These are phyloP conservation scores for Porphyrio hochstetteri DNA, from an alignment of 2,113 vertebrate genomes.

Conservation along the genomic window DNA sequence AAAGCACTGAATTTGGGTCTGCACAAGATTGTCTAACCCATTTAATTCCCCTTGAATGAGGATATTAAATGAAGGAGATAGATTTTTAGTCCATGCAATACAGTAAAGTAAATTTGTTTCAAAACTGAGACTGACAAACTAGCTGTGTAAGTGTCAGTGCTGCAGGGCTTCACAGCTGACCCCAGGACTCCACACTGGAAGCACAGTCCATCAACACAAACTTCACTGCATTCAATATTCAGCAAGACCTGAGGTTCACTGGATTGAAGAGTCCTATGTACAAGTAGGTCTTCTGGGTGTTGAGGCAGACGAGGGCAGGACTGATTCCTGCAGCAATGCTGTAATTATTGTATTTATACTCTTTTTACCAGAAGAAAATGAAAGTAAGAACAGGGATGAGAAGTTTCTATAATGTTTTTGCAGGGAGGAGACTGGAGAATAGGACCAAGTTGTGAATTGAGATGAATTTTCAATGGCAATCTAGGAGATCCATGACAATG, in stretches of 20 bases:
- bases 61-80: background rate
- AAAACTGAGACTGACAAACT: background rate
- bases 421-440: background rate
- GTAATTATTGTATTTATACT: background rate
- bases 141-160: background rate
- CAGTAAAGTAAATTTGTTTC: background rate
- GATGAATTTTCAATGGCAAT: background rate
- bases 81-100: background rate
- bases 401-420: background rate
- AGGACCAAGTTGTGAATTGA: background rate
- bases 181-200: background rate
- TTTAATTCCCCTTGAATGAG: background rate
- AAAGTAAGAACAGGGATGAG: background rate
- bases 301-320: background rate
- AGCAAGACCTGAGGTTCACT: background rate
- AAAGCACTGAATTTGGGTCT: background rate
- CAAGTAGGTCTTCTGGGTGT: background rate
- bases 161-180: background rate
- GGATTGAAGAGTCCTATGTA: background rate
- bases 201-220: background rate
- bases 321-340: background rate
- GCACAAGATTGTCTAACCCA: background rate
- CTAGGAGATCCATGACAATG: background rate
- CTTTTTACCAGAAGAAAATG: background rate
- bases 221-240: background rate